phyloP scores from a whole-genome alignment of 1,140 invertebrate species.

The Brachionus rubens region DNA sequence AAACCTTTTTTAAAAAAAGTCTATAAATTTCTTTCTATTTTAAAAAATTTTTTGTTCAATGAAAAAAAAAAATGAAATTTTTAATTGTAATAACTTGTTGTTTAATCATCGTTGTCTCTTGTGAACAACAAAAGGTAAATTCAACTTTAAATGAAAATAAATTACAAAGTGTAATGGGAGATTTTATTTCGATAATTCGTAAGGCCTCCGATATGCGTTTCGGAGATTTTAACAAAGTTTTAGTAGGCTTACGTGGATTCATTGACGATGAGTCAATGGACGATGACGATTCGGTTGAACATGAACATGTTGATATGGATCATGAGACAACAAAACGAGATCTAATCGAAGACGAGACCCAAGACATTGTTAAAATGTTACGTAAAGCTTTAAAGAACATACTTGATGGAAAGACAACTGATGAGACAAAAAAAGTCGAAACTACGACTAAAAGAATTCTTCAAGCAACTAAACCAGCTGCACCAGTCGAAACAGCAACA shows the following conservation, averaged over 20 bases:
- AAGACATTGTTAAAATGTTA: neutral
- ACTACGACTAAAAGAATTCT: neutral
- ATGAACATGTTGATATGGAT: neutral
- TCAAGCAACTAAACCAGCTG: neutral
- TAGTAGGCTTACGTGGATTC: neutral
- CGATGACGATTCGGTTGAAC: neutral
- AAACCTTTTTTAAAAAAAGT: no score
- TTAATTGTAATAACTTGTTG: no score
- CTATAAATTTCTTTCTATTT: no score
- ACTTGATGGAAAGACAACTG: neutral
- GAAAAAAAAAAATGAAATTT: no score
- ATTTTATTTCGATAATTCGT: constrained; percentile 7
- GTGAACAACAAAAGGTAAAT: neutral
- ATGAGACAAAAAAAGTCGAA: neutral
- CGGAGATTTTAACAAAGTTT: neutral
- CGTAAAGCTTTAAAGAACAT: constrained; percentile 4
- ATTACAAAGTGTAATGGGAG: neutral
- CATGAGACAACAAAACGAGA: neutral
- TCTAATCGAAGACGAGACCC: neutral
- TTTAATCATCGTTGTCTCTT: no score
- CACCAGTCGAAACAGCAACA: neutral
- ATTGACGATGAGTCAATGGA: neutral
- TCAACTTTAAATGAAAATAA: neutral
- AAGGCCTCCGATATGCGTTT: neutral
- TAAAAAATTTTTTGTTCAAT: no score